Base-by-base conservation (phyloP, 2,797 vertebrate species). In the Crocidura indochinensis region DNA sequence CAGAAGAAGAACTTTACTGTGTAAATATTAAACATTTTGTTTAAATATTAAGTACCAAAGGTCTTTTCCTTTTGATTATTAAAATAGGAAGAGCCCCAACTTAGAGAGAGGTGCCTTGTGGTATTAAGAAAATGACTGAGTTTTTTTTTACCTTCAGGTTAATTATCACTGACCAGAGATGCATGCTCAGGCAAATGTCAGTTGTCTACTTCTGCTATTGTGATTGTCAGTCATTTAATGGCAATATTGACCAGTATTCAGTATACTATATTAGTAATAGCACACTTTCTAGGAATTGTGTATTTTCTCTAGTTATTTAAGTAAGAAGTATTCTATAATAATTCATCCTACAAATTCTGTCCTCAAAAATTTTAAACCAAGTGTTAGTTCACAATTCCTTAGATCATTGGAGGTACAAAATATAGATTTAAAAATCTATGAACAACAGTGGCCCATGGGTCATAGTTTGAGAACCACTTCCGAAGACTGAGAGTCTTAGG, bases 1-100 rank as follows among this genome's bases (percentile, higher is more conserved):
- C 95, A 97, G 94, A 96, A 97, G 96, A 78, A 78, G 87, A 97
- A 95, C 90, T 96, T 97, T 96, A 97, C 87, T 89, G 76, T 92
- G 94, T 97, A 97, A 97, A 97, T 97, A 96, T 95, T 97, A 97
- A 97, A 95, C 65, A 75, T 95, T 97, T 97, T 97, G 91, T 95
- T 97, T 95, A 97, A 97, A 94, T 91, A 95, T 96, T 95, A 97
- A 97, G 92, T 91, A 95, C 95, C 91, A 91, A 97, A 97, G 92
- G 90, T 95, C 91, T 96, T 95, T 96, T 97, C 96, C 95, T 97
- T 97, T 94, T 96, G 92, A 96, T 96, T 95, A 90, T 94, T 97
- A 95, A 96, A 95, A 76, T 31, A n/a, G 93, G 88, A 96, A 96
- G 83, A 92, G 84, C 88, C 88, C 95, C 95, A 95, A 96, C 94